Base-by-base conservation (phyloP, 2,113 vertebrate species). In the Petrocephalus microphthalmus region DNA sequence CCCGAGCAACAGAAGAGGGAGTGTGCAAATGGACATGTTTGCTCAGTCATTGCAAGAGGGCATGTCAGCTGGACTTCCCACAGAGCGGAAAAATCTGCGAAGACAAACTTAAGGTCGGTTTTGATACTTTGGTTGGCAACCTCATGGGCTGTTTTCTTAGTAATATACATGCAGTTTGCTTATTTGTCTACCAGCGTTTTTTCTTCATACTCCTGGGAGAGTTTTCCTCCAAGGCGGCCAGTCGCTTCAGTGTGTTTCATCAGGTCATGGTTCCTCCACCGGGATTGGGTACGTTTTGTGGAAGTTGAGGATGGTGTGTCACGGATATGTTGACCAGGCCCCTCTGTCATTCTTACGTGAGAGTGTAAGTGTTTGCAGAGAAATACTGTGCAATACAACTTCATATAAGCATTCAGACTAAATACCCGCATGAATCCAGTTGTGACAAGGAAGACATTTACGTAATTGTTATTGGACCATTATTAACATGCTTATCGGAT, bases 301-400 rank as follows among this genome's bases (percentile, higher is more conserved):
- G 42, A 89, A 88, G 60, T 91, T 74, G 29, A 90, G 89, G 92
- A 93, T 93, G 92, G 88, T 93, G 94, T 90, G 90, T 91, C 91
- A 91, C 86, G 88, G 89, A 93, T 90, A 90, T 92, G 93, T 92
- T 91, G 91, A 90, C 91, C 91, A 91, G 94, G 92, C 25, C 60
- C 60, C 10, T 92, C 93, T 93, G 89, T 91, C 90, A 87, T 81
- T 57, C 37, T 7, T 91, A 93, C 42, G 20, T 83, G 52, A 83
- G 87, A 57, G 78, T 88, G 88, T 25, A 13, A 42, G n/a, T 17
- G 81, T 88, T 92, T 95, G 93, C 93, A 95, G 94, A 95, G 93
- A 91, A 93, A 90, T 93, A 95, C 94, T 95, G 95, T 95, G 95
- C 93, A 95, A 94, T 93, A 95, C 91, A 92, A 93, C 94, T 95